These are phyloP conservation scores for Acanthococcus lagerstroemiae DNA, from an alignment of 2,888 invertebrate species.

Conservation along the genomic window DNA sequence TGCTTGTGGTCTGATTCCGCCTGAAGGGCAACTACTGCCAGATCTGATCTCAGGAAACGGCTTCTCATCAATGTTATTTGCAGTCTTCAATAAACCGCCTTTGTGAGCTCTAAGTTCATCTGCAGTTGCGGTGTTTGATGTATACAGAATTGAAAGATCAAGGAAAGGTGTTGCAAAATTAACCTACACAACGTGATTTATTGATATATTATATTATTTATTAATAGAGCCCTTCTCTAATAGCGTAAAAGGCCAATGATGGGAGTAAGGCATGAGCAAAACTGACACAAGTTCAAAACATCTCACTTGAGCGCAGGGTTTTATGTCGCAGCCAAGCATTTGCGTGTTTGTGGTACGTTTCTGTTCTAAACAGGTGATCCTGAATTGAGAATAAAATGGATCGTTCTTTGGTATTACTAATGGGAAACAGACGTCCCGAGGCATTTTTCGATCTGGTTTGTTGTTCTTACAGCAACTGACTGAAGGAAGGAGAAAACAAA, in stretches of 20 bases:
- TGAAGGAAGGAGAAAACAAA: not conserved
- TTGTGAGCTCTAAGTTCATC: not conserved
- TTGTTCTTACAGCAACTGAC: constrained; percentile 3
- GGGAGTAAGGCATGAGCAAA: too few relatives aligned
- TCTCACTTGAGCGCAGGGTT: not conserved
- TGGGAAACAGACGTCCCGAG: not conserved
- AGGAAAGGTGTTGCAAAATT: not conserved
- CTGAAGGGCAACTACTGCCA: too few relatives aligned
- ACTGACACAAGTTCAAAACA: not conserved
- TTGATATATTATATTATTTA: too few relatives aligned
- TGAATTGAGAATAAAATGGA: constrained; percentile 1
- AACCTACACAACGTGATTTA: not conserved
- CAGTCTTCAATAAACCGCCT: not conserved
- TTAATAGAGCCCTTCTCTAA: too few relatives aligned
- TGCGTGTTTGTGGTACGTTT: not conserved
- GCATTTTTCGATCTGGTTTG: not conserved
- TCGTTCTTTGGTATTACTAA: not conserved
- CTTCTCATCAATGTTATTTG: too few relatives aligned
- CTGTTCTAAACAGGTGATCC: constrained; percentile 5
- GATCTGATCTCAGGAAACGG: too few relatives aligned
- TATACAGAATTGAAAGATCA: not conserved
- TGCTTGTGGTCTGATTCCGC: too few relatives aligned
- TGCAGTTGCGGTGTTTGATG: not conserved
- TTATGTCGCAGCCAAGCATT: not conserved
- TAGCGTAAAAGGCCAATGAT: too few relatives aligned